phyloP scores from a whole-genome alignment of 2,797 vertebrate genomes.

The Sebastes cheni region DNA sequence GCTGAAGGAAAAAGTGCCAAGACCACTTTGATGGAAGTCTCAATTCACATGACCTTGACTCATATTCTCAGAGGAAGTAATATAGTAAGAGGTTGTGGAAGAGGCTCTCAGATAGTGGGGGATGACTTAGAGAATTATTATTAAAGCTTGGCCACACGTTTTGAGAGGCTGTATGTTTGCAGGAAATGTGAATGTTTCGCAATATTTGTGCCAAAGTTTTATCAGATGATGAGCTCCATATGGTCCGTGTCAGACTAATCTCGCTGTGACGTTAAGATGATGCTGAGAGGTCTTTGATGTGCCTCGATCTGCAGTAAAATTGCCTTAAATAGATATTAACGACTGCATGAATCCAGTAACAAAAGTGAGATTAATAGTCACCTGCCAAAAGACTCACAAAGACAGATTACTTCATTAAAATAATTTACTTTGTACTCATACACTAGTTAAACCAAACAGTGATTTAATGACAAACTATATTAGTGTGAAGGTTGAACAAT shows the following conservation, averaged over 20 bases:
- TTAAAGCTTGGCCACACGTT: not conserved
- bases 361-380: not conserved
- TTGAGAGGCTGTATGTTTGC: not conserved
- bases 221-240: conserved; percentile 21
- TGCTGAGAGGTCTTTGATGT: conserved; percentile 17
- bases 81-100: conserved; percentile 14
- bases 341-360: not conserved
- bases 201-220: not conserved
- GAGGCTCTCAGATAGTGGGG: not conserved
- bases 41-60: conserved; percentile 10
- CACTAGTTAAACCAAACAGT: not conserved
- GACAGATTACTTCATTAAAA: not conserved
- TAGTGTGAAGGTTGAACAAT: not conserved
- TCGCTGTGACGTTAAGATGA: conserved; percentile 18
- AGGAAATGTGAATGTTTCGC: not conserved
- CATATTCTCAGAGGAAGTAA: conserved; percentile 14
- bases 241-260: conserved; percentile 6
- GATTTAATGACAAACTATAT: not conserved
- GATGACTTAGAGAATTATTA: not conserved
- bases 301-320: not conserved
- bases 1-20: conserved; percentile 35
- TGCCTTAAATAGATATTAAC: conserved; percentile 13
- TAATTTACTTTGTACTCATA: not conserved
- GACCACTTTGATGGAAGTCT: conserved; percentile 23
- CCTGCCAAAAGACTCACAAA: not conserved